Evolutionary conservation across 2,888 invertebrate genomes (phyloP).

Genomic region (Drosophila glabriapex): DNA sequence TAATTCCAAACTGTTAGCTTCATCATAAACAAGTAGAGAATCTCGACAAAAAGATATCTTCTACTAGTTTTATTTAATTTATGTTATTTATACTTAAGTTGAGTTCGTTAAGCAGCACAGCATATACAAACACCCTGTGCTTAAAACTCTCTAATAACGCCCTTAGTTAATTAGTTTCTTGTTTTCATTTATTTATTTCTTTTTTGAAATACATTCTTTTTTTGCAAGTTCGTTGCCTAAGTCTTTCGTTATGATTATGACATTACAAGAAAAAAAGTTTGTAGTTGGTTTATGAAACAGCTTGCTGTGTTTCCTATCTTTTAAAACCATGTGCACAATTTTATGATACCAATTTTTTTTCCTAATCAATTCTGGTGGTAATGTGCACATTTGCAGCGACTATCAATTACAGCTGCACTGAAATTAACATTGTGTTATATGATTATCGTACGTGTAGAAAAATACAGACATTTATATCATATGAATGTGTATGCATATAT

Average conservation of each 20-base stretch:
- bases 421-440: conserved; percentile 54
- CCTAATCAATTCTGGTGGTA: not conserved
- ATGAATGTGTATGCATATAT: conserved; percentile 28
- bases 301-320: not conserved
- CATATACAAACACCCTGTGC: not conserved
- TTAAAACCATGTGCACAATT: not conserved
- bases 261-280: no score
- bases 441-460: conserved; percentile 33
- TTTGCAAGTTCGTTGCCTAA: conserved; percentile 65
- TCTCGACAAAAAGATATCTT: not conserved
- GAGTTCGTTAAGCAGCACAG: not conserved
- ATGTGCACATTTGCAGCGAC: not conserved
- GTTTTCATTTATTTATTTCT: not conserved
- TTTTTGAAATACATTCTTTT: not conserved
- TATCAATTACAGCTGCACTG: conserved; percentile 40
- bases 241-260: conserved; percentile 34
- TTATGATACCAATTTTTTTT: not conserved
- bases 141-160: not conserved
- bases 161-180: not conserved
- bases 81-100: not conserved
- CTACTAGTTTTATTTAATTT: not conserved
- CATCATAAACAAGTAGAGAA: not conserved
- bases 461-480: conserved; percentile 8
- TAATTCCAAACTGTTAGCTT: conserved; percentile 19
- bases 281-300: no score